A percentile compares a stretch with the other conserved stretches of the same genome.
Conservation (phyloP, 2,888 invertebrate genomes). For the Hypolimnas misippus region DNA sequence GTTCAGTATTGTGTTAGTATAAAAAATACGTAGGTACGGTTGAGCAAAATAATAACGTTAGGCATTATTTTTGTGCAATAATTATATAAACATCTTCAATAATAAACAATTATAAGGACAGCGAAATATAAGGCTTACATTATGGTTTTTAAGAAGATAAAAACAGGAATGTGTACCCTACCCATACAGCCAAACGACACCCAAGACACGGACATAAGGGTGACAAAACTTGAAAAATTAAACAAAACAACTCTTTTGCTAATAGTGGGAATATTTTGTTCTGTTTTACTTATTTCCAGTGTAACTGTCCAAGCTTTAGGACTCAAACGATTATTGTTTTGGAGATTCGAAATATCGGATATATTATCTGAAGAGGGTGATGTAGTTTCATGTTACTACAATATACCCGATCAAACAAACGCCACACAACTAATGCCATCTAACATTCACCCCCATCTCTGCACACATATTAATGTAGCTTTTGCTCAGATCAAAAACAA, state of each 20-base stretch:
- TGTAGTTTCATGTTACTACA: constrained; percentile 88
- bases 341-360: background rate
- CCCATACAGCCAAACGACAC: background rate
- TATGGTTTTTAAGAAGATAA: constrained; percentile 30
- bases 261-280: background rate
- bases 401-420: constrained; percentile 69
- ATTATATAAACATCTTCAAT: too few species aligned
- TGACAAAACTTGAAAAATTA: constrained; percentile 5
- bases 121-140: background rate
- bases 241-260: background rate
- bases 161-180: constrained; percentile 12
- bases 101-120: background rate
- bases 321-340: constrained; percentile 15
- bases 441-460: constrained; percentile 88
- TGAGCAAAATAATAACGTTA: too few species aligned
- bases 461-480: constrained; percentile 93
- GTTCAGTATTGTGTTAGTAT: too few species aligned
- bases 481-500: constrained; percentile 87
- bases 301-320: background rate
- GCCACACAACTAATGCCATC: constrained; percentile 72
- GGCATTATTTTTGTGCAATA: too few species aligned
- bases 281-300: background rate
- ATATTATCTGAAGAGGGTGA: constrained; percentile 37
- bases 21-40: too few species aligned
- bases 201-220: background rate